Evolutionary conservation across 2,888 invertebrate species (phyloP).

Genomic region (Buathra laborator): DNA sequence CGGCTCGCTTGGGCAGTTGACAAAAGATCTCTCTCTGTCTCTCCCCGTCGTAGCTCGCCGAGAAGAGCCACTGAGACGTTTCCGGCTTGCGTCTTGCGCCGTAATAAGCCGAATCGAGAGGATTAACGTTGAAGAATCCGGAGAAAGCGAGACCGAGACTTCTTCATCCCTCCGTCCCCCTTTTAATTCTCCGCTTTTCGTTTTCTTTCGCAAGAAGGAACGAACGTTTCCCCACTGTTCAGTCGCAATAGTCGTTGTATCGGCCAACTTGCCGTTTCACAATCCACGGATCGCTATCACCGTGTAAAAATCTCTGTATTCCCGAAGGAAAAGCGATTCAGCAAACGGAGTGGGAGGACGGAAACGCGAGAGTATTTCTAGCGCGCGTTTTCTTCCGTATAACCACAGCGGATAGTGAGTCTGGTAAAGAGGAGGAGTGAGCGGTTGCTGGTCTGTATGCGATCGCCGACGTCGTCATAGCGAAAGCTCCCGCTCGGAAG

Average conservation of each 20-base stretch:
- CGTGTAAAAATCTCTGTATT: slow-evolving; percentile 43
- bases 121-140: slow-evolving; percentile 45
- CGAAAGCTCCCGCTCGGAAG: slow-evolving; percentile 10
- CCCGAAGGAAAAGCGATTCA: slow-evolving; percentile 46
- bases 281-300: slow-evolving; percentile 1
- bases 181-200: slow-evolving; percentile 5
- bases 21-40: slow-evolving; percentile 42
- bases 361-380: not conserved
- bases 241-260: slow-evolving; percentile 24
- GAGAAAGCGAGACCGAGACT: slow-evolving; percentile 16
- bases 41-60: not conserved
- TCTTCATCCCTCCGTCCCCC: slow-evolving; percentile 14
- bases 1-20: slow-evolving; percentile 35
- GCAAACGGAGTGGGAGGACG: not conserved
- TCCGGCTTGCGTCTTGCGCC: slow-evolving; percentile 20
- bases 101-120: slow-evolving; percentile 46
- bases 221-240: slow-evolving; percentile 9
- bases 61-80: slow-evolving; percentile 21
- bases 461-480: slow-evolving; percentile 3
- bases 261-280: slow-evolving; percentile 37
- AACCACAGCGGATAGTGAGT: slow-evolving; percentile 15
- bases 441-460: not conserved
- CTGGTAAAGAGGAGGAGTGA: slow-evolving; percentile 31
- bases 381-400: slow-evolving; percentile 16
- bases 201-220: slow-evolving; percentile 32